A percentile compares a stretch with the other conserved stretches of the same genome.
Conservation (phyloP, 1,140 invertebrate genomes). For the Drosophila sp. region DNA sequence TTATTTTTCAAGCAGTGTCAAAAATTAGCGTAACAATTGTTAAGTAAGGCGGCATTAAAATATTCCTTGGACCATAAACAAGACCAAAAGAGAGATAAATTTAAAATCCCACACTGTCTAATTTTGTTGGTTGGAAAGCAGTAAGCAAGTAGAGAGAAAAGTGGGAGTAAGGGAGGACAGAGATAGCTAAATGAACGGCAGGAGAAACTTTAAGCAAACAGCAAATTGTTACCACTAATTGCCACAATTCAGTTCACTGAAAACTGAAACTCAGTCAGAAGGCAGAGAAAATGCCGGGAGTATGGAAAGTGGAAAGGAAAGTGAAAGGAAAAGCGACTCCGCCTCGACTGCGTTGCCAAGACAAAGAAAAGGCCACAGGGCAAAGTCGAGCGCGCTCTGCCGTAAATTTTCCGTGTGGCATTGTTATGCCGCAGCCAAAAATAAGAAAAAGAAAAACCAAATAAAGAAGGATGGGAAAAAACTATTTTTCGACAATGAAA, state of each 20-base stretch:
- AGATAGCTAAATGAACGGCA: conserved; percentile 28
- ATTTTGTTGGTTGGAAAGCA: conserved; percentile 11
- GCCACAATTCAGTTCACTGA: conserved; percentile 68
- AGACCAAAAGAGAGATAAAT: conserved; percentile 11
- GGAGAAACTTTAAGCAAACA: conserved; percentile 73
- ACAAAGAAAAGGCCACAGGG: conserved; percentile 19
- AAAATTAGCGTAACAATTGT: conserved; percentile 2
- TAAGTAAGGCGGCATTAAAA: conserved; percentile 3
- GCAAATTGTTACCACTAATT: conserved; percentile 81
- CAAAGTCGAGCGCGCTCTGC: conserved; percentile 24
- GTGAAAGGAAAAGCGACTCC: not conserved
- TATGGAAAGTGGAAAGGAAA: not conserved
- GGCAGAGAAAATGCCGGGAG: not conserved
- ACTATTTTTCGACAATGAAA: conserved; percentile 78
- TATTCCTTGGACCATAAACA: conserved; percentile 6
- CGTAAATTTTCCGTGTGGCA: conserved; percentile 52
- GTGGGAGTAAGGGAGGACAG: not conserved
- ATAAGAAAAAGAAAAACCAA: conserved; percentile 1
- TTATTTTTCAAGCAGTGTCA: not conserved
- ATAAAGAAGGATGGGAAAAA: conserved; percentile 13
- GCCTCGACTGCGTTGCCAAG: conserved; percentile 31
- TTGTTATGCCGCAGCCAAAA: conserved; percentile 35
- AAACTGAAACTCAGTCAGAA: conserved; percentile 34
- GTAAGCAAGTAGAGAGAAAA: not conserved
- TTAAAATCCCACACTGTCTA: conserved; percentile 43